Percentiles rank a stretch among this genome's conserved stretches.
These are phyloP conservation scores for Hippocampus comes DNA, from an alignment of 2,113 vertebrate species.

Conservation along the genomic window DNA sequence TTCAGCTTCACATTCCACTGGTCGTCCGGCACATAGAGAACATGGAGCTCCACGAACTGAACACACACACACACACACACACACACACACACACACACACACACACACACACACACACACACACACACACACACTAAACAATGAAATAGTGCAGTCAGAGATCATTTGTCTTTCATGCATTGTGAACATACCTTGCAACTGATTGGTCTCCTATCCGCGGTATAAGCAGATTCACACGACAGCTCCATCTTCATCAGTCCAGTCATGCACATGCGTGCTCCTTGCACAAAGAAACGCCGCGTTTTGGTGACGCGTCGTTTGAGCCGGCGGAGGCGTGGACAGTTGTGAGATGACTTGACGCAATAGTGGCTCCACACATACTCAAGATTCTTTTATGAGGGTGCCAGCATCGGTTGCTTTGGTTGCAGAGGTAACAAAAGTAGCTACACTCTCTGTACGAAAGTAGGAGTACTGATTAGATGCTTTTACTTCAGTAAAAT, in stretches of 20 bases:
- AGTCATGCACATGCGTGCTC: not conserved
- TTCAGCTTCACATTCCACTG: constrained; percentile 87
- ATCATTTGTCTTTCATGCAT: not conserved
- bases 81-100: not conserved
- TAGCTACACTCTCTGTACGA: not conserved
- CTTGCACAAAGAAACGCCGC: not conserved
- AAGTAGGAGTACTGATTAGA: not conserved
- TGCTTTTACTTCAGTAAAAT: not conserved
- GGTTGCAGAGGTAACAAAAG: constrained; percentile 27
- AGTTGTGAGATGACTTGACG: constrained; percentile 36
- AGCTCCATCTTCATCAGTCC: constrained; percentile 49
- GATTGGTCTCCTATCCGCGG: constrained; percentile 51
- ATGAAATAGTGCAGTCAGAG: not conserved
- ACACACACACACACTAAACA: not conserved
- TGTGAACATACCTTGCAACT: constrained; percentile 57
- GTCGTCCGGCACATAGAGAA: constrained; percentile 85
- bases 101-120: not conserved
- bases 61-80: not conserved
- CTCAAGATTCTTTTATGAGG: constrained; percentile 48
- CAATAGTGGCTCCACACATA: constrained; percentile 31
- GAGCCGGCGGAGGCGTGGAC: constrained; percentile 19
- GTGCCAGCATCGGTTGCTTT: constrained; percentile 55
- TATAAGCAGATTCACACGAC: constrained; percentile 33
- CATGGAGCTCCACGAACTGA: constrained; percentile 88
- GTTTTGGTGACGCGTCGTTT: not conserved